Evolutionary conservation across 2,888 invertebrate species (phyloP).

Genomic region (Oscheius sp.): DNA sequence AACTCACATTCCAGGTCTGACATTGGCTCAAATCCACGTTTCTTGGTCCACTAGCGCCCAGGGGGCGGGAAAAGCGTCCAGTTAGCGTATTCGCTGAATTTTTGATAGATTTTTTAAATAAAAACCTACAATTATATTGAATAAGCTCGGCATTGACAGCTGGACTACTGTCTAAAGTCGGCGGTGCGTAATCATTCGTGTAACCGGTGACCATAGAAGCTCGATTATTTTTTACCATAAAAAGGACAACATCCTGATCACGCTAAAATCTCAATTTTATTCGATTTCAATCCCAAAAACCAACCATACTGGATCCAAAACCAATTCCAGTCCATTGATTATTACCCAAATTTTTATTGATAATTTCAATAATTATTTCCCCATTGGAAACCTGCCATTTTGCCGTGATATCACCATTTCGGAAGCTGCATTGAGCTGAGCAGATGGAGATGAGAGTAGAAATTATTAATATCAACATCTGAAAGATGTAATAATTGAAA

Average conservation of each 20-base stretch:
- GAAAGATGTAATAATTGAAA: too few relatives aligned
- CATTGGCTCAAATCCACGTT: constrained; percentile 37
- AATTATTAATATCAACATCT: too few relatives aligned
- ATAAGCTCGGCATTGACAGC: constrained; percentile 45
- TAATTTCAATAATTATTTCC: constrained; percentile 51
- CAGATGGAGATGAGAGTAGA: too few relatives aligned
- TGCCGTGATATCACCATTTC: constrained; percentile 47
- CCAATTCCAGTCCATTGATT: constrained; percentile 56
- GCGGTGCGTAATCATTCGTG: constrained; percentile 50
- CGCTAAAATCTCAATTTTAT: constrained; percentile 20
- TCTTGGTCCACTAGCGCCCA: constrained; percentile 37
- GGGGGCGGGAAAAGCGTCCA: constrained; percentile 47
- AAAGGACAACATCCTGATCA: constrained; percentile 47
- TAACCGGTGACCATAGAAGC: constrained; percentile 44
- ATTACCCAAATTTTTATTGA: constrained; percentile 56
- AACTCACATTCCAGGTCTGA: constrained; percentile 56
- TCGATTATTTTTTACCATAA: constrained; percentile 44
- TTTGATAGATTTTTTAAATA: background rate
- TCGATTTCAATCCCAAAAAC: too few relatives aligned
- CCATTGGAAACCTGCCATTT: constrained; percentile 52
- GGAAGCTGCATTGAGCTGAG: constrained; percentile 43
- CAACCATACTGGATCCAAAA: constrained; percentile 50
- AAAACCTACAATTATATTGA: constrained; percentile 48
- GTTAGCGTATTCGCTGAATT: constrained; percentile 49
- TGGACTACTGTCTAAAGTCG: constrained; percentile 42